These are phyloP conservation scores for Leptinotarsa rubiginosa DNA, from an alignment of 2,888 invertebrate species.

Conservation along the genomic window DNA sequence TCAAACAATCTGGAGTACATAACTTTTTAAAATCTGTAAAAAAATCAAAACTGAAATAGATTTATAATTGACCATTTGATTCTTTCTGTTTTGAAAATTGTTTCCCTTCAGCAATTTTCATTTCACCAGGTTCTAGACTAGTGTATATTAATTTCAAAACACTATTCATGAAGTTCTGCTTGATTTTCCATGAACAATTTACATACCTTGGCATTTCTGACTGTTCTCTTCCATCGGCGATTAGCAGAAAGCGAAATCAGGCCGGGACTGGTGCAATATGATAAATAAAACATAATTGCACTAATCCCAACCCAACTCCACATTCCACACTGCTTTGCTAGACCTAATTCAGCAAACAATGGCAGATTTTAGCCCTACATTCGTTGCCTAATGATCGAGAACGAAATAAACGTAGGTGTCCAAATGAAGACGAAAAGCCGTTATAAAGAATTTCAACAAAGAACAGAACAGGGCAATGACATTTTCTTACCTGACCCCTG, in stretches of 20 bases:
- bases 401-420: slow-evolving; percentile 47
- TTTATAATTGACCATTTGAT: no score
- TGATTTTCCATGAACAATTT: slow-evolving; percentile 1
- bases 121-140: no score
- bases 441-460: slow-evolving; percentile 59
- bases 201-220: slow-evolving; percentile 2
- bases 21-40: no score
- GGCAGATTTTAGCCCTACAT: slow-evolving; percentile 23
- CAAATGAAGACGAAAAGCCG: slow-evolving; percentile 54
- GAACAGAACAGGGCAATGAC: slow-evolving; percentile 59
- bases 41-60: no score
- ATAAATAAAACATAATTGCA: slow-evolving; percentile 66
- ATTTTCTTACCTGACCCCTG: slow-evolving; percentile 57
- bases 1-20: no score
- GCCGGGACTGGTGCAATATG: slow-evolving; percentile 70
- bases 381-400: slow-evolving; percentile 38
- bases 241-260: slow-evolving; percentile 60
- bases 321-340: slow-evolving; percentile 32
- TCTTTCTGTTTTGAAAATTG: no score
- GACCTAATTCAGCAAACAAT: background rate
- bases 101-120: no score
- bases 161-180: background rate
- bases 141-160: background rate
- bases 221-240: slow-evolving; percentile 20
- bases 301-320: slow-evolving; percentile 63